Conservation (phyloP, 1,140 invertebrate genomes). For the Zaprionus lachaisei region DNA sequence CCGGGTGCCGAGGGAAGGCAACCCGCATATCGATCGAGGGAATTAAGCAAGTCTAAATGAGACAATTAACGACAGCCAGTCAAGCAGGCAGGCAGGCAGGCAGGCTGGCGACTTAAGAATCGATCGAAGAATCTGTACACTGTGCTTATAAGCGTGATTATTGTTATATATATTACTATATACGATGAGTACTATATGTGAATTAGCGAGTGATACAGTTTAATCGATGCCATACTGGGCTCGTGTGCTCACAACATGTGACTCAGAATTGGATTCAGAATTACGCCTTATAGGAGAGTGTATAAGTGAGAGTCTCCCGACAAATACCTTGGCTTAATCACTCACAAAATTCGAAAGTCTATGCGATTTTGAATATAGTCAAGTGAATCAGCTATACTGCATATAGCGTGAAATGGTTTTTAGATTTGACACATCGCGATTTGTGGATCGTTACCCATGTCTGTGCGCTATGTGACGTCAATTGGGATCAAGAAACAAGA, state of each 20-base stretch:
- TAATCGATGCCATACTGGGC: constrained; percentile 55
- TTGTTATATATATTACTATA: constrained; percentile 12
- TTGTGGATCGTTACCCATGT: neutral
- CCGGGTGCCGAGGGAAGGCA: neutral
- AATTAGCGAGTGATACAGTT: constrained; percentile 48
- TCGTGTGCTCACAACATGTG: constrained; percentile 70
- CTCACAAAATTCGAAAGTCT: constrained; percentile 3
- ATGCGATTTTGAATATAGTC: neutral
- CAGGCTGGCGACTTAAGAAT: constrained; percentile 37
- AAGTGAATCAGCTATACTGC: constrained; percentile 17
- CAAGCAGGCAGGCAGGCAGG: neutral
- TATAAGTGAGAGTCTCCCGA: neutral
- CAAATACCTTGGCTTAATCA: constrained; percentile 1
- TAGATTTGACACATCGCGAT: constrained; percentile 18
- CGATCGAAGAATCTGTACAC: constrained; percentile 55
- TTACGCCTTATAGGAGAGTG: neutral
- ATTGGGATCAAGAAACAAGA: neutral
- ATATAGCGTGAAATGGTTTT: constrained; percentile 4
- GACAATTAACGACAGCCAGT: constrained; percentile 66
- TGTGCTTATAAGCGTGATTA: constrained; percentile 10
- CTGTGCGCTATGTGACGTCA: constrained; percentile 20
- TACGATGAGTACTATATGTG: constrained; percentile 19
- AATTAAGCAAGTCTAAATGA: constrained; percentile 18
- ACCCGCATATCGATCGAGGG: constrained; percentile 16
- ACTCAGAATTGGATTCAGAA: constrained; percentile 25